A percentile compares a stretch with the other conserved stretches of the same genome.
These are phyloP conservation scores for Dendrophyllia cribrosa DNA, from an alignment of 64 coral and sea anemone species.

Conservation along the genomic window DNA sequence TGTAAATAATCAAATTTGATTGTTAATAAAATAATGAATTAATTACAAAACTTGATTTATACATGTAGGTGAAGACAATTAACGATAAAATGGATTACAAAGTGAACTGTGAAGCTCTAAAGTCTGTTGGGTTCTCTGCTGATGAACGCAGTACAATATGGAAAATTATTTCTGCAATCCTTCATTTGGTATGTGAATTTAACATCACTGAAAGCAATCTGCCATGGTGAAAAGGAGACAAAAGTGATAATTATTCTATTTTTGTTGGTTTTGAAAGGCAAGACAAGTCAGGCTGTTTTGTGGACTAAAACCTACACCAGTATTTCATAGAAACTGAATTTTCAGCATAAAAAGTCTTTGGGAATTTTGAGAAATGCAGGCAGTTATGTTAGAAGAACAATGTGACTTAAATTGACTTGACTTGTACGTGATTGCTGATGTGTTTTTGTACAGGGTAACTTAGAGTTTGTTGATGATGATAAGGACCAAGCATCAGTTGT, in stretches of 20 bases:
- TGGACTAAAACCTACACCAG: too few species aligned
- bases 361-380: too few species aligned
- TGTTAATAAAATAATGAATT: too few species aligned
- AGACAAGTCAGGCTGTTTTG: too few species aligned
- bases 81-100: slow-evolving; percentile 89
- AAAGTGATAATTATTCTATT: too few species aligned
- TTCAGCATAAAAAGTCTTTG: too few species aligned
- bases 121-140: slow-evolving; percentile 83
- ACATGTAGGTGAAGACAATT: slow-evolving; percentile 81
- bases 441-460: slow-evolving; percentile 67
- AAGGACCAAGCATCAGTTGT: slow-evolving; percentile 77
- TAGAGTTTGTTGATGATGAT: slow-evolving; percentile 83
- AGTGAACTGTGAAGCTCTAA: slow-evolving; percentile 88
- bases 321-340: too few species aligned
- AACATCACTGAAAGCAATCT: too few species aligned
- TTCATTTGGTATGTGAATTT: slow-evolving; percentile 82
- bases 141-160: slow-evolving; percentile 86
- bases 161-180: slow-evolving; percentile 93
- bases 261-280: too few species aligned
- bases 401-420: not conserved
- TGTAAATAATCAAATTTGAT: too few species aligned
- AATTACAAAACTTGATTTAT: not conserved
- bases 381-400: too few species aligned
- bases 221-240: too few species aligned
- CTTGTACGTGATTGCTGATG: not conserved